Evolutionary conservation across 2,797 vertebrate species (phyloP).

Genomic region (Enteromius unitaeniatus): DNA sequence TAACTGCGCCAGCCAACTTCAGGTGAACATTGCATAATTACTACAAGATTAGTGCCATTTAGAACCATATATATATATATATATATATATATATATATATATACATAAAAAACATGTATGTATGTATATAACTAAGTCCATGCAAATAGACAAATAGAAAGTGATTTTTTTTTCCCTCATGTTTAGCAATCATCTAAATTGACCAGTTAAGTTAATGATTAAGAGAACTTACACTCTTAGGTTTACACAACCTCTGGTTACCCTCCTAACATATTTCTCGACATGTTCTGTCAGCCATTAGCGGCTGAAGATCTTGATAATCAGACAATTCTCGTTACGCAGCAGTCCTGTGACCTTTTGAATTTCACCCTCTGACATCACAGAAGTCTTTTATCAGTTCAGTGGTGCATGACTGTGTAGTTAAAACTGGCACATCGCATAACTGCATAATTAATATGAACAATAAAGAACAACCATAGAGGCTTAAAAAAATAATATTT

Average conservation of each 20-base stretch:
- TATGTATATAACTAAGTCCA: background rate
- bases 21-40: conserved; percentile 72
- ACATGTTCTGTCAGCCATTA: background rate
- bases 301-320: conserved; percentile 28
- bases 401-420: conserved; percentile 2
- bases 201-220: conserved; percentile 45
- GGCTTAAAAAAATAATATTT: background rate
- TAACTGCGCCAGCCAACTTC: conserved; percentile 81
- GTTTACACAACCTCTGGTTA: conserved; percentile 45
- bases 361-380: conserved; percentile 11
- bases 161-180: background rate
- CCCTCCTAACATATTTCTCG: conserved; percentile 10
- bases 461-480: background rate
- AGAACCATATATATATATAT: background rate
- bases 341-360: conserved; percentile 23
- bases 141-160: conserved; percentile 2
- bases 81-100: too few species aligned
- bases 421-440: background rate
- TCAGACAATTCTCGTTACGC: background rate
- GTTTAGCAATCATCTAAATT: background rate
- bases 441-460: background rate
- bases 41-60: background rate
- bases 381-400: conserved; percentile 18
- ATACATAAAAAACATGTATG: background rate
- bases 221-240: conserved; percentile 9